Evolutionary conservation across 2,797 vertebrate genomes (phyloP), one percentile per base, ranked within the genome.

Genomic region (Fistularia tabacaria): DNA sequence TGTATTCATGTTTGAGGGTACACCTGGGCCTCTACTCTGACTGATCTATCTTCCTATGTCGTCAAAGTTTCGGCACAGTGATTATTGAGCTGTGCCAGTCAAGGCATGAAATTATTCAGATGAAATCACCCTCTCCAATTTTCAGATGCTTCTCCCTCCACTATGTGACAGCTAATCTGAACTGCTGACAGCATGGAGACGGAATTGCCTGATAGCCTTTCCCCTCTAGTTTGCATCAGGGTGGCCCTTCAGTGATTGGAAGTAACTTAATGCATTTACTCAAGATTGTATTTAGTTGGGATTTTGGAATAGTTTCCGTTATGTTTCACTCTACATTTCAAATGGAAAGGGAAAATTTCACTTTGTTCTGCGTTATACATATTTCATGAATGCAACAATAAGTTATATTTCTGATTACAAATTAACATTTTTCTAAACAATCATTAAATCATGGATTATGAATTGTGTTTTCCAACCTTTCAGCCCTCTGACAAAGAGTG

Each of bases 41-140:
- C 12, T 39, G 62, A 50, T 82, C 66, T 57, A 71, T 73, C 64
- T 71, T 60, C 52, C 64, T 49, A 56, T 76, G 72, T 70, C 71
- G 67, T 84, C 80, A 67, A 64, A 59, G 54, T 65, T 65, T 47
- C 38, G 67, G 71, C 70, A 69, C 51, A 14, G 51, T 51, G 64
- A 68, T 54, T 62, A 9, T 42, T 68, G 82, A 82, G 84, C 74
- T 71, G 76, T 80, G 82, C 70, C 74, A 79, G 75, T 86, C 81
- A 87, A 82, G 71, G 81, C 84, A 82, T 87, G 77, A 87, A 87
- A 89, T 87, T 83, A 87, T 87, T 87, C 82, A 70, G 78, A 87
- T 84, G 77, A 82, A 85, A 86, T 87, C 84, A 75, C 46, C 66
- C 71, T 74, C 66, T 79, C 75, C 70, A 53, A 76, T 83, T 83